Base-by-base conservation (phyloP, 2,797 vertebrate genomes). In the Coregonus sp. region DNA sequence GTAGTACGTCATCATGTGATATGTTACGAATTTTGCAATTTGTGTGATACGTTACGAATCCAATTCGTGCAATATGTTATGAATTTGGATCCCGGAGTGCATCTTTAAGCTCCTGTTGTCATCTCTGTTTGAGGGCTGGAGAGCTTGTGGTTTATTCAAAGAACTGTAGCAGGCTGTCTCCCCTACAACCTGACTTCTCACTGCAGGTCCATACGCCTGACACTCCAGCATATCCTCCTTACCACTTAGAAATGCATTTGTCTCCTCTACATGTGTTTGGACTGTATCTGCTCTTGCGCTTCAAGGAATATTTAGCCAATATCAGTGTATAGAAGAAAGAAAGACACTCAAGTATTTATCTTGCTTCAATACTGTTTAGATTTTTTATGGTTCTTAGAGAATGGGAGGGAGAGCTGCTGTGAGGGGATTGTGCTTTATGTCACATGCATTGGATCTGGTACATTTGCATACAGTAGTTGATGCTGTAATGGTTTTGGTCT, bases 201-300 rank as follows among this genome's bases (percentile, higher is more conserved):
- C 85, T 82, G 87, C 89, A 89, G 83, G 81, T 87, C 88, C 16
- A 7, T 33, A 15, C 0, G 9, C 63, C 63, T 85, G 40, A 47
- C 88, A 67, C 3, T 20, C 87, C 11, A 29, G 29, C 31, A 2
- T n/a, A 25, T n/a, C 54, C n/a, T 54, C 12, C 52, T 69, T 89
- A 87, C 89, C 86, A 89, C 89, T 89, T 89, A 86, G 85, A 87
- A 54, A 88, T 81, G 66, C 76, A 82, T 88, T 90, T 89, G 91
- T 90, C 90, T 84, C 79, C 52, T 72, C 40, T 79, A 77, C 75
- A 50, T 52, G 14, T 47, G 40, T n/a, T 9, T 54, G 66, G 52
- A 33, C 63, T 66, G 40, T 65, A 65, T 59, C 40, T 70, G 52
- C 54, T 69, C n/a, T 16, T 47, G 35, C 4, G 20, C 20, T 51